Evolutionary conservation across 2,113 vertebrate species (phyloP), one percentile per base, ranked within the genome.

Genomic region (Merops nubicus): DNA sequence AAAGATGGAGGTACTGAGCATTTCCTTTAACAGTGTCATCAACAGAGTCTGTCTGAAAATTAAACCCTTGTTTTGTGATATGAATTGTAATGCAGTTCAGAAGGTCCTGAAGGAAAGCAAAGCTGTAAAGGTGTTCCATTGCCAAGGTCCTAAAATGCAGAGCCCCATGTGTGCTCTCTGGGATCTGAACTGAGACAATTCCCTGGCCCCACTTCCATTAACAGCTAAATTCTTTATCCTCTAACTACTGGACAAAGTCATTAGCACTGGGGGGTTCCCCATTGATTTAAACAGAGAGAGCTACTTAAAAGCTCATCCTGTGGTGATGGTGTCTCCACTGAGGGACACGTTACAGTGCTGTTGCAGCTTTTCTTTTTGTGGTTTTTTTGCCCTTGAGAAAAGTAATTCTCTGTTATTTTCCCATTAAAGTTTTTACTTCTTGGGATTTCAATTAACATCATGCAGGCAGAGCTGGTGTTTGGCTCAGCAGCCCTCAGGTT

Each of bases 401-500:
- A 83, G 25, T 40, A 40, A 63, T 63, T 64, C 31, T 31, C 25
- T 12, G 19, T 54, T 13, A 23, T 70, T 91, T 85, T 50, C 56
- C 42, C 56, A 43, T 43, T 84, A 15, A 56, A 29, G 8, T n/a
- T 64, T 48, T 63, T 48, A 14, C 47, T 62, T 25, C 79, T 33
- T 9, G 26, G 48, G 48, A 23, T 56, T 43, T 50, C 65, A 50
- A 38, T 70, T 33, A 57, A 64, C 36, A 28, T 42, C 9, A 3
- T 12, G 25, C 34, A 9, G 2, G 8, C 33, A 23, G 57, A 50
- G 50, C 3, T 50, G 48, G 56, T 2, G 0, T 10, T 5, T 53
- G 2, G 1, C 42, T 57, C 15, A 2, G 19, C 7, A 14, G 22
- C n/a, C 5, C 3, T 22, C 21, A 20, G 28, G 25, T 8, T 25